A percentile compares a stretch with the other conserved stretches of the same genome.
These are phyloP conservation scores for Monoplex corrugatus DNA, from an alignment of 2,888 invertebrate genomes.

Conservation along the genomic window DNA sequence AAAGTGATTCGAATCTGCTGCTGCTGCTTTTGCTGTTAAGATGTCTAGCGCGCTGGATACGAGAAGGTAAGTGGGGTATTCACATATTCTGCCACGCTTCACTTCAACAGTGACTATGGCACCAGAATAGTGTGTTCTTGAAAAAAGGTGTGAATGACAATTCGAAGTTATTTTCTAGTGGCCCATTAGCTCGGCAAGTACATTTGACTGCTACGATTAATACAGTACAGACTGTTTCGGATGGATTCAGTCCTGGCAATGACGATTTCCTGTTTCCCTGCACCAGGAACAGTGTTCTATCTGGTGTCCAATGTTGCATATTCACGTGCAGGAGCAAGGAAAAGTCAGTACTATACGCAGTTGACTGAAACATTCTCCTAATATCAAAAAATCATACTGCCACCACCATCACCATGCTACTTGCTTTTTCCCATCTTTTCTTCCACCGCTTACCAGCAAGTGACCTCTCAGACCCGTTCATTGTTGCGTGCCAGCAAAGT, in stretches of 20 bases:
- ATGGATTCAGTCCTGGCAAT: conserved; percentile 1
- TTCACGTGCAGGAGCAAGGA: neutral
- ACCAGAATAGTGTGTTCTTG: neutral
- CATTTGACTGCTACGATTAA: neutral
- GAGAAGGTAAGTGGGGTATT: too few species aligned
- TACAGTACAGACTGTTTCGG: neutral
- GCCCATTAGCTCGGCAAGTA: neutral
- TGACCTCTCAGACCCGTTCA: too few species aligned
- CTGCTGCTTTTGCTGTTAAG: neutral
- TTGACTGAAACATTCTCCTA: too few species aligned
- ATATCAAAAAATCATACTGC: too few species aligned
- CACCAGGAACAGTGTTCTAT: too few species aligned
- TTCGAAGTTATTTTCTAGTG: neutral
- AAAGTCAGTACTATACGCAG: too few species aligned
- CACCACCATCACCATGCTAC: too few species aligned
- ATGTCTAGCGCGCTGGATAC: too few species aligned
- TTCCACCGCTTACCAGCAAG: too few species aligned
- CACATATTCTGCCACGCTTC: neutral
- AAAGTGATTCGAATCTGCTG: conserved; percentile 34
- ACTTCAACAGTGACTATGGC: conserved; percentile 13
- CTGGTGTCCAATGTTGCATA: neutral
- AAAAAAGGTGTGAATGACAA: neutral
- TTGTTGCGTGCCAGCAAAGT: too few species aligned
- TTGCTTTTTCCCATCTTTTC: too few species aligned
- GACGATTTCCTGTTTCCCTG: neutral